Evolutionary conservation across 1,140 invertebrate genomes (phyloP).

Genomic region (Apis laboriosa): DNA sequence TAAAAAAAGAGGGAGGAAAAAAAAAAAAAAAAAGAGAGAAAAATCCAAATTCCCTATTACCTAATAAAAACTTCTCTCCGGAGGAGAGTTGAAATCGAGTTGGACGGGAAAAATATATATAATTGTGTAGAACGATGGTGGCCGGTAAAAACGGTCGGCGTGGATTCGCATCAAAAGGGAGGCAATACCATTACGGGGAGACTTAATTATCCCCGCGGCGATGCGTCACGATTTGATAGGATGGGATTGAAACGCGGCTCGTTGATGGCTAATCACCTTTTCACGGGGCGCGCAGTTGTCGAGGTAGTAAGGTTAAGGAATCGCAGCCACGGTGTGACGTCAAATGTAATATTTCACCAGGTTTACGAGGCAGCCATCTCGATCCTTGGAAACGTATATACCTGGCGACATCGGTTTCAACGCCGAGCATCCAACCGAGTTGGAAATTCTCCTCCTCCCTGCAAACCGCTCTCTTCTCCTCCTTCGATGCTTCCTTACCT

Average conservation of each 20-base stretch:
- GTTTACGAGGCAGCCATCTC: conserved; percentile 72
- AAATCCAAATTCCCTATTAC: too few relatives aligned
- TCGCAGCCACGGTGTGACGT: conserved; percentile 39
- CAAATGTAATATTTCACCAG: conserved; percentile 70
- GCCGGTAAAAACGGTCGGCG: conserved; percentile 9
- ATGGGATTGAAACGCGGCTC: conserved; percentile 14
- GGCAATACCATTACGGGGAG: conserved; percentile 14
- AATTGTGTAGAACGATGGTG: background rate
- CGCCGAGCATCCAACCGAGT: background rate
- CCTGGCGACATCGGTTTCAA: conserved; percentile 45
- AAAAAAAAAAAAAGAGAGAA: too few relatives aligned
- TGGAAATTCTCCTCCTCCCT: too few relatives aligned
- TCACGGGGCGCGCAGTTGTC: conserved; percentile 12
- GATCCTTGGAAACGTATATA: conserved; percentile 59
- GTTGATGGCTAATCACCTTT: conserved; percentile 48
- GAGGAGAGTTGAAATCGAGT: too few relatives aligned
- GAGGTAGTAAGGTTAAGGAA: conserved; percentile 50
- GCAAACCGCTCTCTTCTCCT: background rate
- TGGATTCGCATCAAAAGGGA: background rate
- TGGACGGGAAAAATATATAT: background rate
- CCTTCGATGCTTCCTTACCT: conserved; percentile 14
- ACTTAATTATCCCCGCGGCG: conserved; percentile 21
- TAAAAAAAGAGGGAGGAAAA: too few relatives aligned
- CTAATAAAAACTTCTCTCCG: too few relatives aligned
- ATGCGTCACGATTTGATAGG: conserved; percentile 1